Evolutionary conservation across 2,888 invertebrate genomes (phyloP).

Genomic region (Nasonia oneida): DNA sequence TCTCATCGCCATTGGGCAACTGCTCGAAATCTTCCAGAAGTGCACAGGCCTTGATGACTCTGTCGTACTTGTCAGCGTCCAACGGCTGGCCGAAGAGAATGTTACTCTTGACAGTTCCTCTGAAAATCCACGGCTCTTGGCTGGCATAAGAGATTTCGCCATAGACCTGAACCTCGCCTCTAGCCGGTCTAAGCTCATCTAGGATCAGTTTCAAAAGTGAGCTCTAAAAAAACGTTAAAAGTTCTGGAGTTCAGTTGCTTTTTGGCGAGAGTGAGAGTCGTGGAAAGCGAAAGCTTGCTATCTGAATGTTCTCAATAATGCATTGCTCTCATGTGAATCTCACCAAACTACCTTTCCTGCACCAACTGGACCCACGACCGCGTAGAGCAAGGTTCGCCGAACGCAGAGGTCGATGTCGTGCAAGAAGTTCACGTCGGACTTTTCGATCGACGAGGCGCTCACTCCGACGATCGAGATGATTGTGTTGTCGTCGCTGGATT

Average conservation of each 20-base stretch:
- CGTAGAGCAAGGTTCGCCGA: constrained; percentile 83
- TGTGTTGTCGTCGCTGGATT: constrained; percentile 64
- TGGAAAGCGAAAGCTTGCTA: neutral
- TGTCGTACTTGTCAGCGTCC: constrained; percentile 80
- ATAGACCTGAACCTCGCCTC: constrained; percentile 83
- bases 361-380: constrained; percentile 93
- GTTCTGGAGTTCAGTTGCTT: neutral
- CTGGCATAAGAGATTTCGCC: constrained; percentile 86
- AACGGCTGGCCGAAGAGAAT: constrained; percentile 88
- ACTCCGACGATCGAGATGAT: constrained; percentile 77
- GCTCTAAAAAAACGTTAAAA: constrained; percentile 74
- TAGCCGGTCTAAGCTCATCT: constrained; percentile 84
- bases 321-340: constrained; percentile 28
- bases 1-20: constrained; percentile 86
- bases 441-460: constrained; percentile 79
- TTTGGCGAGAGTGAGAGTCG: too few species aligned
- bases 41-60: constrained; percentile 84
- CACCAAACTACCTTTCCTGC: constrained; percentile 85
- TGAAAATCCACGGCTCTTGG: constrained; percentile 90
- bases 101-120: constrained; percentile 87
- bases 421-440: constrained; percentile 73
- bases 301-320: neutral
- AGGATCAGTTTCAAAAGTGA: constrained; percentile 86
- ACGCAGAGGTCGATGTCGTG: constrained; percentile 81
- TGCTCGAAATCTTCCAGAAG: constrained; percentile 85